Base-by-base conservation (phyloP, 2,797 vertebrate species). In the Chrysocyon brachyurus region DNA sequence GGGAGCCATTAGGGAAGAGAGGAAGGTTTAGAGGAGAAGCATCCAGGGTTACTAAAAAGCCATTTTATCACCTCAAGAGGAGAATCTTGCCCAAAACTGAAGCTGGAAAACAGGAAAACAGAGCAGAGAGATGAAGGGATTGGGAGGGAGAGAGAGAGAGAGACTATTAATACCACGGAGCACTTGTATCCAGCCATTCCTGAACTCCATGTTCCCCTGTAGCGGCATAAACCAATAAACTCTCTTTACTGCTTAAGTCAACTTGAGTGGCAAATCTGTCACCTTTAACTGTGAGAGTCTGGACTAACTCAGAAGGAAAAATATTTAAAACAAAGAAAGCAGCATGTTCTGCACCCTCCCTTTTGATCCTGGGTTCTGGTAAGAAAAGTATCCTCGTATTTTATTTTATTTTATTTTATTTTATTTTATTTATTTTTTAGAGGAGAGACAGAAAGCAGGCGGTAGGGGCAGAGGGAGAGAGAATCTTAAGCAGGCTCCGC, bases 161-260 rank as follows among this genome's bases (percentile, higher is more conserved):
- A 72, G 54, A 61, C 7, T 2, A 2, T 24, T 17, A 28, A 46
- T 36, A 4, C 2, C 21, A 2, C 0, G 5, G 33, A 31, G 49
- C 72, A 59, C 59, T 59, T 70, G 31, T 3, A 16, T 28, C 17
- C 70, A 59, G 79, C 72, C 22, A 0, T 17, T 28, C 49, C 91
- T 61, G 15, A 85, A 61, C 49, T 16, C 28, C 15, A 0, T 5
- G 3, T 26, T 52, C 11, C 33, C 59, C 57, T 28, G 7, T 28
- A 5, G 28, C 14, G 9, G 15, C 12, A 15, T 12, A 54, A 77
- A 54, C n/a, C 36, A 72, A n/a, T 19, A 49, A 19, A n/a, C 24
- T 72, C 26, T 24, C 12, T 78, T n/a, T 7, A 15, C 72, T 36
- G 54, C 49, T 28, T 89, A 21, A 11, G 87, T 49, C 64, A 57